Percentiles rank a stretch among this genome's conserved stretches.
Conservation (phyloP, 2,888 invertebrate genomes). For the Tridacna crocea region DNA sequence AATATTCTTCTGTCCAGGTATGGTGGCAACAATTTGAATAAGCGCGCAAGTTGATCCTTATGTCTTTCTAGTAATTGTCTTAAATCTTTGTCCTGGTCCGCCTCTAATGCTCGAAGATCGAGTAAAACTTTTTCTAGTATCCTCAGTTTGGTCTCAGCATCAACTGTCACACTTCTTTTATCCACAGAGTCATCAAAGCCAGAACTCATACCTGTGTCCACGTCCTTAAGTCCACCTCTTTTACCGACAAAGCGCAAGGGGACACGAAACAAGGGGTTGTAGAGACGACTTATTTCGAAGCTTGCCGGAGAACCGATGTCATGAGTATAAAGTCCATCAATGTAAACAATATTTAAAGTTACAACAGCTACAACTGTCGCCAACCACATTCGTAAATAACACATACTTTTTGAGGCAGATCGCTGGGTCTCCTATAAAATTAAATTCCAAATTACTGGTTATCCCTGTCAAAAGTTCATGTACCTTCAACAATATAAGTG, state of each 20-base stretch:
- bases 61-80: conserved; percentile 1
- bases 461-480: too few species aligned
- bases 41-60: background rate
- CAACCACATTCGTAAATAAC: too few species aligned
- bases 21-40: background rate
- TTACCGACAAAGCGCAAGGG: conserved; percentile 9
- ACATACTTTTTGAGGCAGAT: too few species aligned
- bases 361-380: too few species aligned
- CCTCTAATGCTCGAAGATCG: background rate
- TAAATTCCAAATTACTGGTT: too few species aligned
- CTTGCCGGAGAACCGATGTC: too few species aligned
- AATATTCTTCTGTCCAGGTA: conserved; percentile 9
- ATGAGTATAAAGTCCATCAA: too few species aligned
- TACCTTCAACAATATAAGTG: too few species aligned
- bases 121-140: conserved; percentile 6
- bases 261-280: background rate
- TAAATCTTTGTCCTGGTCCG: conserved; percentile 14
- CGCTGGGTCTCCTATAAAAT: too few species aligned
- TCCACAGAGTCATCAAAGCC: background rate
- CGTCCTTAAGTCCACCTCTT: background rate
- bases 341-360: too few species aligned
- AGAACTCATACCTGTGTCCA: background rate
- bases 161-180: background rate
- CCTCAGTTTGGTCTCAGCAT: background rate
- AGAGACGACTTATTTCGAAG: background rate